Percentiles rank a stretch among this genome's conserved stretches.
Conservation (phyloP, 1,140 invertebrate genomes). For the Bradynema listronoti region DNA sequence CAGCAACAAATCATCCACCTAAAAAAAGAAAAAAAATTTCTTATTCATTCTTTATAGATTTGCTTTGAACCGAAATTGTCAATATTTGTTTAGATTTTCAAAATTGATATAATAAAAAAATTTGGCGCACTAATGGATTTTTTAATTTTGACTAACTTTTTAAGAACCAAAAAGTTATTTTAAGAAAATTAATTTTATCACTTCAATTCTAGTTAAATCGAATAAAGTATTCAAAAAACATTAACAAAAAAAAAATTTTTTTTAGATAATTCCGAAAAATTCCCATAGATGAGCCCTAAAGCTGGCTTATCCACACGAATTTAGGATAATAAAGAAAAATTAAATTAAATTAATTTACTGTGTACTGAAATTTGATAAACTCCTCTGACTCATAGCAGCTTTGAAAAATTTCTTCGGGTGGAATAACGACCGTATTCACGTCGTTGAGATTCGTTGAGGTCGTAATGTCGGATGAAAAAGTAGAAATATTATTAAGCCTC, state of each 20-base stretch:
- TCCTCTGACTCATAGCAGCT: constrained; percentile 31
- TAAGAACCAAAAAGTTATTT: too few relatives aligned
- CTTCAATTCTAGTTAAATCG: too few relatives aligned
- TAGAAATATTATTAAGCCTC: too few relatives aligned
- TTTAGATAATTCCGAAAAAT: too few relatives aligned
- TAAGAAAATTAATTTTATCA: too few relatives aligned
- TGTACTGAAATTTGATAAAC: constrained; percentile 32
- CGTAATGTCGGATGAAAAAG: too few relatives aligned
- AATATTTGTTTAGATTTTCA: too few relatives aligned
- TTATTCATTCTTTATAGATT: background rate
- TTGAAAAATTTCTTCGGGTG: constrained; percentile 18
- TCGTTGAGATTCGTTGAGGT: too few relatives aligned
- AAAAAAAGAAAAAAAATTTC: constrained; percentile 8
- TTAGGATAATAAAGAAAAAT: constrained; percentile 3
- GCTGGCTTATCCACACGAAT: background rate
- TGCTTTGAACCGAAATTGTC: background rate
- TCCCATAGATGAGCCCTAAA: background rate
- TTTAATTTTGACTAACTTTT: too few relatives aligned
- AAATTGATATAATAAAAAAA: too few relatives aligned
- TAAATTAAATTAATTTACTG: constrained; percentile 17
- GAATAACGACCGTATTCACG: too few relatives aligned
- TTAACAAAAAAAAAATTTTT: constrained; percentile 1
- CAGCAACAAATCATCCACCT: constrained; percentile 53
- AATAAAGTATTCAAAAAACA: background rate
- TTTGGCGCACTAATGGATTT: too few relatives aligned